These are phyloP conservation scores for Eclectus roratus DNA, from an alignment of 2,113 vertebrate species.

Conservation along the genomic window DNA sequence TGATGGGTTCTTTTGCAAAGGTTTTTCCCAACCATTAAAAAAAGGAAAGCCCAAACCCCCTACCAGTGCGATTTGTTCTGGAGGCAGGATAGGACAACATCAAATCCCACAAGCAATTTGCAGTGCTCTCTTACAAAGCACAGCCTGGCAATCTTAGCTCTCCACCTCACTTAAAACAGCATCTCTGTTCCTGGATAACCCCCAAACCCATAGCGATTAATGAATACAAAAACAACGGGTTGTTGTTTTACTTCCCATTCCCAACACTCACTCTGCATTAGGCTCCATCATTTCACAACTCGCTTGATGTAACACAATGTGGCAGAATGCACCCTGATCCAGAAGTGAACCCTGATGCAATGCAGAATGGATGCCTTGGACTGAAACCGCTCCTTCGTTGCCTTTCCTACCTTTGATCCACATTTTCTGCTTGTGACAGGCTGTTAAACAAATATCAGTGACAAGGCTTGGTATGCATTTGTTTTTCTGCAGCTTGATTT, in stretches of 20 bases:
- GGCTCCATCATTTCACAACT: slow-evolving; percentile 52
- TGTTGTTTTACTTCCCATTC: slow-evolving; percentile 47
- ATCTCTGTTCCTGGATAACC: slow-evolving; percentile 39
- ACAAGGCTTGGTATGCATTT: slow-evolving; percentile 10
- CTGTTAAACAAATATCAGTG: slow-evolving; percentile 35
- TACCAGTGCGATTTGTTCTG: background rate
- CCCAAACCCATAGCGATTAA: background rate
- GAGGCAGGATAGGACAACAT: background rate
- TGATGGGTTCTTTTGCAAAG: background rate
- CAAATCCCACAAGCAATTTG: background rate
- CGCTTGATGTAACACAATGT: slow-evolving; percentile 35
- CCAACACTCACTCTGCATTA: slow-evolving; percentile 52
- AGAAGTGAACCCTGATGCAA: slow-evolving; percentile 32
- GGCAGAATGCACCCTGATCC: slow-evolving; percentile 51
- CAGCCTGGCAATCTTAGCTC: background rate
- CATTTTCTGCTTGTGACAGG: slow-evolving; percentile 33
- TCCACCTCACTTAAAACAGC: background rate
- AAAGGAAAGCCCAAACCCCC: background rate
- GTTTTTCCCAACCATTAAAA: background rate
- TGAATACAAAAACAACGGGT: slow-evolving; percentile 32
- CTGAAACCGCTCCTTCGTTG: slow-evolving; percentile 29
- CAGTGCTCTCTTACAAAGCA: background rate
- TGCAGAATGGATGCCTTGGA: slow-evolving; percentile 23
- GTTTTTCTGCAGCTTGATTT: slow-evolving; percentile 14
- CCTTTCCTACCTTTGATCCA: slow-evolving; percentile 50